Evolutionary conservation across 2,888 invertebrate genomes (phyloP).

Genomic region (Tachina grossa): DNA sequence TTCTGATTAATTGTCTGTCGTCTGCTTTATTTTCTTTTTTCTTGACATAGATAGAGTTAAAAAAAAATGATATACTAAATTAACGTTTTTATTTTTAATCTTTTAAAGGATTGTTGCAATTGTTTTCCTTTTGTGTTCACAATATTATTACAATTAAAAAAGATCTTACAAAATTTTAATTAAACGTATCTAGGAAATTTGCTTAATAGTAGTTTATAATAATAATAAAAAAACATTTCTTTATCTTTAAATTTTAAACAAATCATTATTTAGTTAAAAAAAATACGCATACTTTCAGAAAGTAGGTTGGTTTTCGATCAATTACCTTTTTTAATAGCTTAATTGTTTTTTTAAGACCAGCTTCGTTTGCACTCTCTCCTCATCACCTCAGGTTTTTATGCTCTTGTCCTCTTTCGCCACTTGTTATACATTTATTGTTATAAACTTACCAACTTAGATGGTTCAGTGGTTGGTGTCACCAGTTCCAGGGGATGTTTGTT

Average conservation of each 20-base stretch:
- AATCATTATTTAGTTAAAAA: constrained; percentile 54
- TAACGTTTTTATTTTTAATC: constrained; percentile 31
- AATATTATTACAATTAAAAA: constrained; percentile 29
- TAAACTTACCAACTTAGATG: constrained; percentile 92
- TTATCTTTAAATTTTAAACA: constrained; percentile 52
- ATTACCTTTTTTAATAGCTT: constrained; percentile 58
- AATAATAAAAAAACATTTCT: constrained; percentile 39
- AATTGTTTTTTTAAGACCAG: constrained; percentile 67
- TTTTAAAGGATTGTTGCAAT: constrained; percentile 31
- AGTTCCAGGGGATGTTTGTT: constrained; percentile 88
- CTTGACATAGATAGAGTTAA: constrained; percentile 25
- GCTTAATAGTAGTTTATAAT: constrained; percentile 52
- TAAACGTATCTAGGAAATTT: constrained; percentile 57
- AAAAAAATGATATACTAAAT: constrained; percentile 44
- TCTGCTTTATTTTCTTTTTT: constrained; percentile 19
- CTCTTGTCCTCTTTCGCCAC: constrained; percentile 30
- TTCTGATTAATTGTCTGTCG: constrained; percentile 18
- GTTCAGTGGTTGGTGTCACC: constrained; percentile 88
- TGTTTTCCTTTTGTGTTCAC: constrained; percentile 10
- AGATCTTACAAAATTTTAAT: constrained; percentile 41
- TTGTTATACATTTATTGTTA: constrained; percentile 83
- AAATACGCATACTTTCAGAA: constrained; percentile 65
- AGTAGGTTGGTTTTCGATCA: constrained; percentile 56
- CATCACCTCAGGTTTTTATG: constrained; percentile 57
- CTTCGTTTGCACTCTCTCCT: constrained; percentile 71